Percentiles rank a stretch among this genome's conserved stretches.
Evolutionary conservation across 2,797 vertebrate species (phyloP).

Genomic region (Neoniphon sammara): DNA sequence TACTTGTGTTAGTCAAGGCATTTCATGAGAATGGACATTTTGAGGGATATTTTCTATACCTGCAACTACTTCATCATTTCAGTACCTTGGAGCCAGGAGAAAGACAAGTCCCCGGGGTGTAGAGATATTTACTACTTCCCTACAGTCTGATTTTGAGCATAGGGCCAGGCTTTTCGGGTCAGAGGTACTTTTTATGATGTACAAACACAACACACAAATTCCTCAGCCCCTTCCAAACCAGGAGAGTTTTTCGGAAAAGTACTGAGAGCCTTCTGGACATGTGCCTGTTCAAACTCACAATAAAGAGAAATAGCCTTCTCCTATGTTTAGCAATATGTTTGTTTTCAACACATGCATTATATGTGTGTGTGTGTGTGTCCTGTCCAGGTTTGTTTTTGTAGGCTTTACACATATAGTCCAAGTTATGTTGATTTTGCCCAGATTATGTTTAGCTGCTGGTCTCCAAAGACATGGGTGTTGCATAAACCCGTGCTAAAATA

Average conservation of each 20-base stretch:
- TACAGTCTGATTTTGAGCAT: constrained; percentile 2
- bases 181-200: constrained; percentile 24
- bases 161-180: constrained; percentile 21
- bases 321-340: constrained; percentile 63
- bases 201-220: constrained; percentile 41
- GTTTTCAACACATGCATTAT: constrained; percentile 41
- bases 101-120: background rate
- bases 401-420: constrained; percentile 51
- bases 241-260: constrained; percentile 57
- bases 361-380: constrained; percentile 20
- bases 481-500: constrained; percentile 13
- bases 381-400: constrained; percentile 51
- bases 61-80: background rate
- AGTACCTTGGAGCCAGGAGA: background rate
- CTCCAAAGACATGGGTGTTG: constrained; percentile 14
- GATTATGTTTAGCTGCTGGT: constrained; percentile 50
- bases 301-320: constrained; percentile 33
- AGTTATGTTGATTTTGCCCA: constrained; percentile 54
- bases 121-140: background rate
- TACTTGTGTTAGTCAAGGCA: background rate
- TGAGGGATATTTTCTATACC: background rate
- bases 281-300: constrained; percentile 65
- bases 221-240: constrained; percentile 41
- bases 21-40: background rate
- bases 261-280: constrained; percentile 58